phyloP scores from a whole-genome alignment of 2,888 invertebrate species.

The Mayetiola destructor region DNA sequence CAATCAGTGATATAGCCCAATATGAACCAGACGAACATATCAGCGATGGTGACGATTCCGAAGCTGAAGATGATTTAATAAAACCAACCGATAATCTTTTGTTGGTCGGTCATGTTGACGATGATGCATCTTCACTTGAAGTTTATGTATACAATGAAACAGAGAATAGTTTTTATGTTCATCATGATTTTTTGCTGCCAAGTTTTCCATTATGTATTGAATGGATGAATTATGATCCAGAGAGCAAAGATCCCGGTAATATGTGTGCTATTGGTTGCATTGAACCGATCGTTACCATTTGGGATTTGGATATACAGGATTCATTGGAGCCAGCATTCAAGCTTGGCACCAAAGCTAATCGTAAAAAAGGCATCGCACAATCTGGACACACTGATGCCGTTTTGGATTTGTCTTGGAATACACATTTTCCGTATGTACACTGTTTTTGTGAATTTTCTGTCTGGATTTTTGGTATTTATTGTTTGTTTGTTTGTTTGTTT shows the following conservation, averaged over 20 bases:
- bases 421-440: slow-evolving; percentile 45
- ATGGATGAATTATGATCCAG: slow-evolving; percentile 79
- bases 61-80: slow-evolving; percentile 81
- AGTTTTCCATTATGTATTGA: slow-evolving; percentile 85
- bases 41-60: slow-evolving; percentile 42
- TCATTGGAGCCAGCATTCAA: slow-evolving; percentile 75
- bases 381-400: slow-evolving; percentile 83
- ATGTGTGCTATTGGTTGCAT: slow-evolving; percentile 86
- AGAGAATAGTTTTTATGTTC: slow-evolving; percentile 79
- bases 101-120: slow-evolving; percentile 71
- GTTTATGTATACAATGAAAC: slow-evolving; percentile 85
- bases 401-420: slow-evolving; percentile 83
- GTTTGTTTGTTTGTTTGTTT: background rate
- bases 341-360: slow-evolving; percentile 57
- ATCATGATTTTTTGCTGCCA: slow-evolving; percentile 82
- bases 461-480: slow-evolving; percentile 17
- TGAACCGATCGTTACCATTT: slow-evolving; percentile 86
- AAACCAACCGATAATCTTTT: slow-evolving; percentile 80
- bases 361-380: slow-evolving; percentile 53
- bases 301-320: slow-evolving; percentile 92
- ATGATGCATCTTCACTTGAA: slow-evolving; percentile 75
- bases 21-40: slow-evolving; percentile 26
- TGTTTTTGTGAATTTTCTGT: background rate
- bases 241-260: slow-evolving; percentile 57
- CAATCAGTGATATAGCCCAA: slow-evolving; percentile 34